Base-by-base conservation (phyloP, 2,797 vertebrate species). In the Mus spretus region DNA sequence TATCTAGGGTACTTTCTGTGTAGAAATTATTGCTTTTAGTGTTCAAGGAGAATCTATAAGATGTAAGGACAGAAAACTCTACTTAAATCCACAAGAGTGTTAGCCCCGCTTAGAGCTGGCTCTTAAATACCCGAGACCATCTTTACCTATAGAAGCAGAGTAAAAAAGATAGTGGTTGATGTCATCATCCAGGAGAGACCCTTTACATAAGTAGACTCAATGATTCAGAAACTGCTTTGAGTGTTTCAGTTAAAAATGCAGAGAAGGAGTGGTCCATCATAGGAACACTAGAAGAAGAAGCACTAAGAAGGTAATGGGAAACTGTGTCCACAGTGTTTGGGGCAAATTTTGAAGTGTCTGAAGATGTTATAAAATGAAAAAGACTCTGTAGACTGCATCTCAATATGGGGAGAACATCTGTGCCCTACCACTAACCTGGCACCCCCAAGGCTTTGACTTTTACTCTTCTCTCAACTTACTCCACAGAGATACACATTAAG, bases 21-120 rank as follows among this genome's bases (percentile, higher is more conserved):
- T 70, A 86, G 61, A 86, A 92, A 90, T 59, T 28, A 26, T 31
- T 82, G 70, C 94, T 74, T 88, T 91, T 83, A 80, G 14, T 87
- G 9, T 89, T 65, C 88, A 34, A 72, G 87, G 78, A 88, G 92
- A 50, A 67, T 40, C 26, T 63, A 50, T 34, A 89, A 86, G 55
- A 77, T 1, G 24, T 47, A 80, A 70, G 90, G 37, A 79, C 24
- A 82, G 50, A 53, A 91, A 72, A 65, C 1, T 75, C 37, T 88
- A 17, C 70, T 95, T 96, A 44, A 84, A 67, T 40, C 17, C 31
- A 14, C 17, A 53, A 65, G 3, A 6, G 34, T 65, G 4, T 0
- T 77, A 65, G 83, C 24, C 14, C n/a, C 79, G 59, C 57, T 90
- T 89, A 67, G 40, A 53, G 11, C 47, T 55, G 78, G 28, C 5